These are phyloP conservation scores for Bradynema listronoti DNA, from an alignment of 1,140 invertebrate genomes.

Conservation along the genomic window DNA sequence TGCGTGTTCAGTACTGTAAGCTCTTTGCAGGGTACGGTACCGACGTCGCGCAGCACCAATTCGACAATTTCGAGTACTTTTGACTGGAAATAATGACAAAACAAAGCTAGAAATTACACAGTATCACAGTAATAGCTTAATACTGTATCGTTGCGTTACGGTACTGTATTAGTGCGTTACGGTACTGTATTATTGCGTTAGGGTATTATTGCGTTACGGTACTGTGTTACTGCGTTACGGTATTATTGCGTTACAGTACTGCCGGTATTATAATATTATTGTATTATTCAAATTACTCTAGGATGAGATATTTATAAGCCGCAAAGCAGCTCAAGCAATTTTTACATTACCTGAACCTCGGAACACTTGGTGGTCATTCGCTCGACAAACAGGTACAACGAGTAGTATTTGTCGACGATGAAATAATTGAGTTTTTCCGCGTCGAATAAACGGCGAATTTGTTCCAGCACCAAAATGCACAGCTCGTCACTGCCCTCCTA, in stretches of 20 bases:
- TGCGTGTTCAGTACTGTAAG: constrained; percentile 87
- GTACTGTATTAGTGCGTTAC: no score
- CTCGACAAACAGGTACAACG: constrained; percentile 87
- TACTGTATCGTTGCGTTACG: no score
- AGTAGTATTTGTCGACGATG: constrained; percentile 89
- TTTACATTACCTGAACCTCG: constrained; percentile 73
- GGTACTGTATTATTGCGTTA: no score
- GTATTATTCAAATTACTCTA: no score
- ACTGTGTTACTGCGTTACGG: no score
- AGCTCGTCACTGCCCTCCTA: constrained; percentile 33
- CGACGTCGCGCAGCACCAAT: constrained; percentile 90
- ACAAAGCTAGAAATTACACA: no score
- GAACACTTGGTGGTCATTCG: constrained; percentile 80
- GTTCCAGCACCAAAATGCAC: constrained; percentile 85
- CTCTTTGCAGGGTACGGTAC: constrained; percentile 97
- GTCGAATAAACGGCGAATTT: constrained; percentile 90
- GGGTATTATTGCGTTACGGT: no score
- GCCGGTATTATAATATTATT: no score
- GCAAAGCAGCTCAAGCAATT: no score
- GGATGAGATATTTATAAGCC: no score
- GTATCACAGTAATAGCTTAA: no score
- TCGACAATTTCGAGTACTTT: constrained; percentile 92
- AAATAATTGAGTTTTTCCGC: constrained; percentile 98
- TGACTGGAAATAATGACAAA: constrained; percentile 63
- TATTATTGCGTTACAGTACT: no score